These are phyloP conservation scores for Agapetus fuscipes DNA, from an alignment of 2,888 invertebrate species.

Conservation along the genomic window DNA sequence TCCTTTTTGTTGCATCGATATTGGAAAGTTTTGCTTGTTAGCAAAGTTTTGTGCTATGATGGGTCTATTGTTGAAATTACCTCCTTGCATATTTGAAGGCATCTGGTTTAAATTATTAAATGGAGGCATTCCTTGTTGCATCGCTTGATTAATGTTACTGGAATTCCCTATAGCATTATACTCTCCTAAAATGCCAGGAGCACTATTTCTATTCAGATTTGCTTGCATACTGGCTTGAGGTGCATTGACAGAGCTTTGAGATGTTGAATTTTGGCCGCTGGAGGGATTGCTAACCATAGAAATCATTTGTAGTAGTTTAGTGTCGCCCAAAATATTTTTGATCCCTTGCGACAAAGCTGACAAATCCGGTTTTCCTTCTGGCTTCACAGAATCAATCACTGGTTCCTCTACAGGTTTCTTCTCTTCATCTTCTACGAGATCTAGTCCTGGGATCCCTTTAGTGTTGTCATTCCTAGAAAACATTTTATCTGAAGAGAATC, in stretches of 20 bases:
- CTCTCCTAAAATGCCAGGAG: too few relatives aligned
- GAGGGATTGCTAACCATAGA: conserved; percentile 27
- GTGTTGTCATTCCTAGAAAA: too few relatives aligned
- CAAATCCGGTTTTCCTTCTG: conserved; percentile 38
- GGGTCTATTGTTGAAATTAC: background rate
- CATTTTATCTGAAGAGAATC: background rate
- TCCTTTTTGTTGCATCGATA: too few relatives aligned
- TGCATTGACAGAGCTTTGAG: background rate
- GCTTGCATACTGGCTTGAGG: too few relatives aligned
- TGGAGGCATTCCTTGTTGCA: background rate
- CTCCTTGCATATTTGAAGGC: background rate
- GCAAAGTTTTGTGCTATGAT: background rate
- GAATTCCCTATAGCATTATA: too few relatives aligned
- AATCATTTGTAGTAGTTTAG: conserved; percentile 51
- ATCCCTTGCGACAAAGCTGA: conserved; percentile 53
- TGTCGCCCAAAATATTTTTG: conserved; percentile 52
- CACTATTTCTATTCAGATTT: too few relatives aligned
- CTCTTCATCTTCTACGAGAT: conserved; percentile 47
- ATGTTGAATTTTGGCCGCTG: background rate
- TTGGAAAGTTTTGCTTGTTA: background rate
- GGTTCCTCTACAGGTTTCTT: conserved; percentile 17
- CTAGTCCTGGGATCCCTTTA: conserved; percentile 64
- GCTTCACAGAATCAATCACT: conserved; percentile 1
- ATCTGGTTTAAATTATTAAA: too few relatives aligned
- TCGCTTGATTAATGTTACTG: background rate